Conservation (phyloP, 2,113 vertebrate species). For the Brienomyrus longianalis region DNA sequence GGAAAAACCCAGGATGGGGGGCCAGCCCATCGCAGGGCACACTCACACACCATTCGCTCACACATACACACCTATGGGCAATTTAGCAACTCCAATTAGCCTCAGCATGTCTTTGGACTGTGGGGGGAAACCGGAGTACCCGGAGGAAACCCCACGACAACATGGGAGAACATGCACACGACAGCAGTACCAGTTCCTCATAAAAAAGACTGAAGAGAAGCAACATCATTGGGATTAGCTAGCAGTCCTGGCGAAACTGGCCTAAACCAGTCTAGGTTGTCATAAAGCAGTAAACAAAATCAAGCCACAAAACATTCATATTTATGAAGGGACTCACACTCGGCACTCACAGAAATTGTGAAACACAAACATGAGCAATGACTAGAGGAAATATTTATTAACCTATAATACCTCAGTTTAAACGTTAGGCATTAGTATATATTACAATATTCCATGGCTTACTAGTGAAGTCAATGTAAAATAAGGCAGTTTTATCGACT, state of each 20-base stretch:
- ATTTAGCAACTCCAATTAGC: too few relatives aligned
- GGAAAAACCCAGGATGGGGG: too few relatives aligned
- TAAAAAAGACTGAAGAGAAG: background rate
- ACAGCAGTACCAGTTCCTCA: background rate
- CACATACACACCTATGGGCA: too few relatives aligned
- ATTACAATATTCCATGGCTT: slow-evolving; percentile 43
- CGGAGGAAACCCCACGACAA: too few relatives aligned
- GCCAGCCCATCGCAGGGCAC: too few relatives aligned
- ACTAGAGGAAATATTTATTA: slow-evolving; percentile 4
- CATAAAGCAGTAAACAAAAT: background rate
- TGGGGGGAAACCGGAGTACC: too few relatives aligned
- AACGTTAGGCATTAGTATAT: background rate
- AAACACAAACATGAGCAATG: background rate
- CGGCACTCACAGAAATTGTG: background rate
- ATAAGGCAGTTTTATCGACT: background rate
- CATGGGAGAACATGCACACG: too few relatives aligned
- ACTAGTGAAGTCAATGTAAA: slow-evolving; percentile 47
- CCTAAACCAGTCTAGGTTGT: background rate
- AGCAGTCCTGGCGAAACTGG: background rate
- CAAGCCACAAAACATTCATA: background rate
- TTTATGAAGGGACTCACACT: background rate
- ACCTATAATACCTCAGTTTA: background rate
- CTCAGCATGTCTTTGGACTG: too few relatives aligned
- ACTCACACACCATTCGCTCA: too few relatives aligned
- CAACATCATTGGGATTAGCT: background rate